A percentile compares a stretch with the other conserved stretches of the same genome.
These are phyloP conservation scores for Apostichopus japonicus DNA, from an alignment of 35 echinoderm and acorn worm genomes.

Conservation along the genomic window DNA sequence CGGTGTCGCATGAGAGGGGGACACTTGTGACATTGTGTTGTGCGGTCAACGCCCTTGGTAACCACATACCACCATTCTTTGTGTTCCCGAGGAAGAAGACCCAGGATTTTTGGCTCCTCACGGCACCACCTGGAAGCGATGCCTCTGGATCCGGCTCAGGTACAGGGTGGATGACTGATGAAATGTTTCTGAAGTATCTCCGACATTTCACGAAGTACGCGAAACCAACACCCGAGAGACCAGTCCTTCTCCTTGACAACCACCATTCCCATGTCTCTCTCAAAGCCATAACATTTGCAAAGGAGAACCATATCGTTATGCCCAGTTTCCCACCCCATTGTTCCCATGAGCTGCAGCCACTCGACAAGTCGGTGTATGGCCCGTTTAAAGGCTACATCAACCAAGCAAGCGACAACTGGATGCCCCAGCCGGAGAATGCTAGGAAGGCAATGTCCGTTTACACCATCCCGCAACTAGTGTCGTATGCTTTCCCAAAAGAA, in stretches of 20 bases:
- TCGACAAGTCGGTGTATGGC: slow-evolving; percentile 4
- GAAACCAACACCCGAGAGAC: slow-evolving; percentile 8
- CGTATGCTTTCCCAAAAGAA: slow-evolving; percentile 7
- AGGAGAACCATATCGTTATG: not conserved
- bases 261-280: slow-evolving; percentile 20
- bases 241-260: slow-evolving; percentile 41
- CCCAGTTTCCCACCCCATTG: slow-evolving; percentile 17
- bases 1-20: slow-evolving; percentile 11
- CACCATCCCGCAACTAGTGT: slow-evolving; percentile 12
- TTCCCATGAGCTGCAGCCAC: slow-evolving; percentile 12
- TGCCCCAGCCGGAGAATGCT: slow-evolving; percentile 9
- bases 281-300: not conserved
- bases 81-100: slow-evolving; percentile 42
- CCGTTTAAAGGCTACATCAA: not conserved
- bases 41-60: slow-evolving; percentile 31
- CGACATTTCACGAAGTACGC: slow-evolving; percentile 5
- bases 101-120: slow-evolving; percentile 19
- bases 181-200: not conserved
- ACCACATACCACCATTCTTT: slow-evolving; percentile 44
- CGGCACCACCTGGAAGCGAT: slow-evolving; percentile 13
- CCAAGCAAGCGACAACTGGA: not conserved
- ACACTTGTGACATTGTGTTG: slow-evolving; percentile 31
- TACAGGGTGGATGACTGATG: slow-evolving; percentile 49
- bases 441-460: slow-evolving; percentile 35
- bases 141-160: not conserved